A percentile compares a stretch with the other conserved stretches of the same genome.
These are phyloP conservation scores for Lasioglossum lativentre DNA, from an alignment of 2,888 invertebrate species.

Conservation along the genomic window DNA sequence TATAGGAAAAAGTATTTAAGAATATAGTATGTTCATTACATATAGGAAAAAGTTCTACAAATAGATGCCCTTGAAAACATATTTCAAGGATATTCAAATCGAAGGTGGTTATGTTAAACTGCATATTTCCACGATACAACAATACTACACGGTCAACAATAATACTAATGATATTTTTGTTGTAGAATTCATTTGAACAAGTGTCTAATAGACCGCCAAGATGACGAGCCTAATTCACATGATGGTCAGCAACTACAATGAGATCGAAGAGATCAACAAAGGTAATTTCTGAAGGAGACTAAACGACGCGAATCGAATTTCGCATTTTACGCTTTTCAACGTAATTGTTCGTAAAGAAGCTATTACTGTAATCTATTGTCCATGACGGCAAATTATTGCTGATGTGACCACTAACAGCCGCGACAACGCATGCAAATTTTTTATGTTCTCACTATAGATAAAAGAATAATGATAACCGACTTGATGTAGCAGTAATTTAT, in stretches of 20 bases:
- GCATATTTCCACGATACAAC: too few species aligned
- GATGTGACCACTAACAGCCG: neutral
- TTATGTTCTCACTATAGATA: neutral
- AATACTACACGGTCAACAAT: neutral
- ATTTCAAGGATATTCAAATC: too few species aligned
- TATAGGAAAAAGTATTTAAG: too few species aligned
- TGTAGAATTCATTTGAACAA: neutral
- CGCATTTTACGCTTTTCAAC: neutral
- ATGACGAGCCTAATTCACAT: conserved; percentile 85
- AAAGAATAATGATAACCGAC: neutral
- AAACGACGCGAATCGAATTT: neutral
- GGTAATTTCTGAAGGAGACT: conserved; percentile 81
- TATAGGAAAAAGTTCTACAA: too few species aligned
- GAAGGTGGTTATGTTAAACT: too few species aligned
- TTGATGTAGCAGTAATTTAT: neutral
- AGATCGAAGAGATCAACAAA: conserved; percentile 85
- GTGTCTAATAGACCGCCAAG: neutral
- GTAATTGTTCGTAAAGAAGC: neutral
- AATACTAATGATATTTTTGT: neutral
- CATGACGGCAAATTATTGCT: neutral
- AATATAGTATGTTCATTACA: too few species aligned
- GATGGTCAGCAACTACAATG: conserved; percentile 86
- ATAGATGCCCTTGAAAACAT: too few species aligned
- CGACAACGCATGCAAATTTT: neutral
- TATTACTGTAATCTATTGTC: neutral